phyloP scores from a whole-genome alignment of 2,113 vertebrate genomes.

The Aspiorhynchus laticeps region DNA sequence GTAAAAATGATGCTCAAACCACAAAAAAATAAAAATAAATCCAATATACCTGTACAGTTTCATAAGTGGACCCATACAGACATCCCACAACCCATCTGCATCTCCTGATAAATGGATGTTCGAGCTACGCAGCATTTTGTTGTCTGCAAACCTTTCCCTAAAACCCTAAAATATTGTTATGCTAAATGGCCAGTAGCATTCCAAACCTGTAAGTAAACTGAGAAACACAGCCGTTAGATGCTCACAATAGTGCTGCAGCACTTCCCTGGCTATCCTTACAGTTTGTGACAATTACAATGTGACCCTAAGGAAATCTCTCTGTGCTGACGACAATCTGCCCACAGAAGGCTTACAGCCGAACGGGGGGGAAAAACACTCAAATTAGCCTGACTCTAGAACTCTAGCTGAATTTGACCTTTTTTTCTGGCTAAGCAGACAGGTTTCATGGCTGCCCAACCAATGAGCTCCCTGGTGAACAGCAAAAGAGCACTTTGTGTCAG shows the following conservation, averaged over 20 bases:
- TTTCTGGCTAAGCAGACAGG: conserved; percentile 36
- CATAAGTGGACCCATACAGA: not conserved
- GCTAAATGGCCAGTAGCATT: not conserved
- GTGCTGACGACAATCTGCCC: not conserved
- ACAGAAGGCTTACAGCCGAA: conserved; percentile 26
- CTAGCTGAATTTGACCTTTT: conserved; percentile 42
- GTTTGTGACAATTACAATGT: not conserved
- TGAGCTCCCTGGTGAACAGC: conserved; percentile 25
- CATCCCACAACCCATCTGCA: not conserved
- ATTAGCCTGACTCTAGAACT: conserved; percentile 30
- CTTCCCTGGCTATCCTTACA: not conserved
- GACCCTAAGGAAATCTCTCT: conserved; percentile 8
- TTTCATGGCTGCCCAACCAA: conserved; percentile 2
- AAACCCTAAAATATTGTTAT: not conserved
- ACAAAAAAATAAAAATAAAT: not conserved
- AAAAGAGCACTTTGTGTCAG: conserved; percentile 34
- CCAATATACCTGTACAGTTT: not conserved
- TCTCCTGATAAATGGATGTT: not conserved
- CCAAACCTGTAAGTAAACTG: not conserved
- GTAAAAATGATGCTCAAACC: not conserved
- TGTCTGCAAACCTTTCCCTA: not conserved
- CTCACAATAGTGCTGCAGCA: not conserved
- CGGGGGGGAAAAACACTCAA: not conserved
- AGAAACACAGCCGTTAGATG: not conserved
- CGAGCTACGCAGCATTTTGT: not conserved